phyloP scores from a whole-genome alignment of 2,113 vertebrate species.

The Taxidea taxus region DNA sequence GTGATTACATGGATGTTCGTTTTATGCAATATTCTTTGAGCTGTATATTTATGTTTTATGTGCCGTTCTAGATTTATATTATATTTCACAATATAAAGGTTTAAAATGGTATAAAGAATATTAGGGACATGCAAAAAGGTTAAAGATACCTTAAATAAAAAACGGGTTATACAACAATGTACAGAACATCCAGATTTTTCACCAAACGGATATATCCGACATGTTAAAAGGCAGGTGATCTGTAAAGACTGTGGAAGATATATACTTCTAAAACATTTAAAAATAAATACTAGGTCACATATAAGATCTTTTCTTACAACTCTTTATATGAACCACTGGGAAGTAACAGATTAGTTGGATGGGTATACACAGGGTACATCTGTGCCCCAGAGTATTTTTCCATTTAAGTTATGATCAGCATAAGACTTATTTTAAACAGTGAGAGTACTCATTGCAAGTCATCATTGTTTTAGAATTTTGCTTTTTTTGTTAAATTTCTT shows the following conservation, averaged over 20 bases:
- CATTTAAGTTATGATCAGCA: background rate
- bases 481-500: constrained; percentile 28
- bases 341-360: background rate
- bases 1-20: background rate
- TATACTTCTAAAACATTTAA: background rate
- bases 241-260: background rate
- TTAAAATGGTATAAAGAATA: background rate
- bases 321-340: background rate
- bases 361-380: background rate
- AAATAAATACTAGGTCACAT: background rate
- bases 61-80: background rate
- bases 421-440: background rate
- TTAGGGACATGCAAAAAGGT: background rate
- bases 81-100: background rate
- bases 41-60: background rate
- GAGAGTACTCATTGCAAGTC: background rate
- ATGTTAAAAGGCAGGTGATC: background rate
- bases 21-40: background rate
- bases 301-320: background rate
- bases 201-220: background rate
- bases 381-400: background rate
- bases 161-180: background rate
- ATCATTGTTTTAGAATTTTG: background rate
- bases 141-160: background rate
- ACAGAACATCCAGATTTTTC: background rate